phyloP scores from a whole-genome alignment of 2,797 vertebrate species.

The Scarus forsteni region DNA sequence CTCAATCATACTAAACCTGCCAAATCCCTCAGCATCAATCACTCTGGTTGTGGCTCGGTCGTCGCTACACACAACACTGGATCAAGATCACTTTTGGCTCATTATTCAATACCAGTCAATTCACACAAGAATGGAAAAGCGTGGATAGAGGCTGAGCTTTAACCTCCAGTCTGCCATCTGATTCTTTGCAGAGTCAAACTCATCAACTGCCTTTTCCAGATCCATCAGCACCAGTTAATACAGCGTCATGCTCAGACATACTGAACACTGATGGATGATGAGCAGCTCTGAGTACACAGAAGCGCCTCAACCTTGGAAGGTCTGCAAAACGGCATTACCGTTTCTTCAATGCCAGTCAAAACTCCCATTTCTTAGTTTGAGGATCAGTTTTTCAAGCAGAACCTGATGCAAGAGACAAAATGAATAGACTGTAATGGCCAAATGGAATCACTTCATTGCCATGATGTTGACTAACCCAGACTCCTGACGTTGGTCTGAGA shows the following conservation, averaged over 20 bases:
- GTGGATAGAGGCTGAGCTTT: slow-evolving; percentile 46
- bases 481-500: too few relatives aligned
- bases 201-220: background rate
- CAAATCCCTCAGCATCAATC: slow-evolving; percentile 15
- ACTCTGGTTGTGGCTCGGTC: slow-evolving; percentile 7
- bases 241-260: slow-evolving; percentile 45
- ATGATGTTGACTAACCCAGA: too few relatives aligned
- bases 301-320: slow-evolving; percentile 34
- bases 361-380: slow-evolving; percentile 41
- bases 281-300: slow-evolving; percentile 39
- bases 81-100: slow-evolving; percentile 49
- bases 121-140: slow-evolving; percentile 36
- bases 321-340: slow-evolving; percentile 56
- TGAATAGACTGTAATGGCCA: slow-evolving; percentile 29
- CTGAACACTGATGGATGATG: slow-evolving; percentile 51
- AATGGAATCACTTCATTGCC: slow-evolving; percentile 10
- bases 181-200: slow-evolving; percentile 52
- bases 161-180: slow-evolving; percentile 49
- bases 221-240: slow-evolving; percentile 61
- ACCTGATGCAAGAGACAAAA: slow-evolving; percentile 33
- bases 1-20: slow-evolving; percentile 31
- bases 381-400: slow-evolving; percentile 59
- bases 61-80: slow-evolving; percentile 14
- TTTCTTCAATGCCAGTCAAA: slow-evolving; percentile 51
- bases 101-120: slow-evolving; percentile 53